A percentile compares a stretch with the other conserved stretches of the same genome.
Evolutionary conservation across 2,797 vertebrate species (phyloP).

Genomic region (Cryptoblepharus egeriae): DNA sequence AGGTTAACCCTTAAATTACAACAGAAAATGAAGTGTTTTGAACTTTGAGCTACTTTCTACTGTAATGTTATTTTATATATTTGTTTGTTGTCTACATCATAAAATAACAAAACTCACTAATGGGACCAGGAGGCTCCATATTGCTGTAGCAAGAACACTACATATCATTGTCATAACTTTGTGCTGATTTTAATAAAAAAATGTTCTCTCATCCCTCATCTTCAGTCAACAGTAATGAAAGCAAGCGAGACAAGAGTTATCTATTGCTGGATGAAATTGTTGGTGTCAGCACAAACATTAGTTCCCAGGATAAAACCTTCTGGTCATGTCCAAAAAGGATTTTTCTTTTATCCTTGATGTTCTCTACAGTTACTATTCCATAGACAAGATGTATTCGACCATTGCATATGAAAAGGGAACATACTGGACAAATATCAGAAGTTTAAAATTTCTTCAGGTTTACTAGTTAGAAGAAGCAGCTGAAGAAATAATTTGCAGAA

Average conservation of each 20-base stretch:
- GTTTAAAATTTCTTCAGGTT: not conserved
- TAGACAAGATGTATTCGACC: not conserved
- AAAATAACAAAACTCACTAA: not conserved
- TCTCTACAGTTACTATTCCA: not conserved
- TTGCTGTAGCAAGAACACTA: constrained; percentile 11
- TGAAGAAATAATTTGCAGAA: constrained; percentile 24
- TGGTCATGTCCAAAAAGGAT: not conserved
- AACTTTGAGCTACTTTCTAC: not conserved
- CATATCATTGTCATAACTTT: constrained; percentile 23
- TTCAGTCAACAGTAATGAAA: constrained; percentile 35
- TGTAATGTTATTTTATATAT: not conserved
- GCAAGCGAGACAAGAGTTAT: constrained; percentile 4
- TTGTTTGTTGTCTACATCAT: not conserved
- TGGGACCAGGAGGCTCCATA: constrained; percentile 9
- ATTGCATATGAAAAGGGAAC: not conserved
- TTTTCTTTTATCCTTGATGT: not conserved
- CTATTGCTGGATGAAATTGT: constrained; percentile 25
- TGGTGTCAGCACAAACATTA: constrained; percentile 21
- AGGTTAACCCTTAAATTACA: too few relatives aligned
- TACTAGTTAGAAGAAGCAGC: not conserved
- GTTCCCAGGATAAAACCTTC: not conserved
- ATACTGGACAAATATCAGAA: not conserved
- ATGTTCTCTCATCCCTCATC: constrained; percentile 25
- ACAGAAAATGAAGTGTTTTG: not conserved
- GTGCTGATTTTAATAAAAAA: constrained; percentile 36